Evolutionary conservation across 2,888 invertebrate genomes (phyloP).

Genomic region (Dendrolimus pini): DNA sequence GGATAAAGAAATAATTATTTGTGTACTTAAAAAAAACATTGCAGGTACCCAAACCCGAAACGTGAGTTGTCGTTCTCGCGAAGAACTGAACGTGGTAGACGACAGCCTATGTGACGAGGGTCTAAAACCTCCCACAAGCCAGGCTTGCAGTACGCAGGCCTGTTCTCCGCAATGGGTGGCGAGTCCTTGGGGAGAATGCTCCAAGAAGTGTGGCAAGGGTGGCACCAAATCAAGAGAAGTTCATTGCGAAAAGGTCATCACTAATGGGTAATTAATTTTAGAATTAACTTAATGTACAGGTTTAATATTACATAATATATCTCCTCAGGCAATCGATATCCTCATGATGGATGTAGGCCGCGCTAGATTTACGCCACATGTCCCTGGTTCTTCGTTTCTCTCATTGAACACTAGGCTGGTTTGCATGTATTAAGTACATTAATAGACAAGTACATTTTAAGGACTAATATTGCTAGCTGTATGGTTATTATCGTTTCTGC

Average conservation of each 20-base stretch:
- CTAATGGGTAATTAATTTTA: slow-evolving; percentile 74
- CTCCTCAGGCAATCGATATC: too few relatives aligned
- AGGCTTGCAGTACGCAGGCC: slow-evolving; percentile 84
- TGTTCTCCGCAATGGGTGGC: slow-evolving; percentile 90
- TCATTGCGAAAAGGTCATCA: slow-evolving; percentile 87
- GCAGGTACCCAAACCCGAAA: slow-evolving; percentile 84
- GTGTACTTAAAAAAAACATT: too few relatives aligned
- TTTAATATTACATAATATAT: too few relatives aligned
- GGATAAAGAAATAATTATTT: too few relatives aligned
- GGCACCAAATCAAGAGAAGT: slow-evolving; percentile 83
- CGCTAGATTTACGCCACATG: too few relatives aligned
- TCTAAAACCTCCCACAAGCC: slow-evolving; percentile 82
- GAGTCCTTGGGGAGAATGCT: slow-evolving; percentile 88
- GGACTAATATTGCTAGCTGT: too few relatives aligned
- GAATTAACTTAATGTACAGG: not conserved
- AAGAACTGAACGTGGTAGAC: slow-evolving; percentile 83
- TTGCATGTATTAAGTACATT: too few relatives aligned
- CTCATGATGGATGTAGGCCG: too few relatives aligned
- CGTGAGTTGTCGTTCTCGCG: slow-evolving; percentile 87
- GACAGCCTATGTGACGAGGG: slow-evolving; percentile 86
- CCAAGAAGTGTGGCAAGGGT: slow-evolving; percentile 86
- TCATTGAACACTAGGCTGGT: too few relatives aligned
- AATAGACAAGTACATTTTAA: too few relatives aligned
- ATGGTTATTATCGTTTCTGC: too few relatives aligned
- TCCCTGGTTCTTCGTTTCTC: too few relatives aligned